Evolutionary conservation across 2,888 invertebrate species (phyloP).

Genomic region (Seira ritae): DNA sequence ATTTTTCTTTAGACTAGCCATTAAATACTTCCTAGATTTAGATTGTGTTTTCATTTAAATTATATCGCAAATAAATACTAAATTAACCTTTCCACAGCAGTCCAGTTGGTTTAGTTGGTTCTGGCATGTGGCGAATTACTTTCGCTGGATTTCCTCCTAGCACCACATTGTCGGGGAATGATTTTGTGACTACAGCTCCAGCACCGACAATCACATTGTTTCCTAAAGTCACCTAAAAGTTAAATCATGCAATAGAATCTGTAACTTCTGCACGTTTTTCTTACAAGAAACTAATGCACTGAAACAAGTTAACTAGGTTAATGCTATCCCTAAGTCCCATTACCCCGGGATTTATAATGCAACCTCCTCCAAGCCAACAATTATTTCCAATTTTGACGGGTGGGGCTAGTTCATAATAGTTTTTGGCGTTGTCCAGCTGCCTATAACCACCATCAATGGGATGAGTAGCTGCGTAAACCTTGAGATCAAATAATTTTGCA

Average conservation of each 20-base stretch:
- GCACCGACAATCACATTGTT: conserved; percentile 69
- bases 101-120: conserved; percentile 21
- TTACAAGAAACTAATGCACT: too few species aligned
- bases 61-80: too few species aligned
- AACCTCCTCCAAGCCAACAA: conserved; percentile 69
- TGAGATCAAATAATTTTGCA: too few species aligned
- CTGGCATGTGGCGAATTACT: conserved; percentile 65
- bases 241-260: neutral
- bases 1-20: too few species aligned
- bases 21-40: too few species aligned
- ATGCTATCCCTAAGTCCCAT: too few species aligned
- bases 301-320: too few species aligned
- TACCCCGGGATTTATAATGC: conserved; percentile 69
- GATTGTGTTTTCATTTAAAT: too few species aligned
- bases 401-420: conserved; percentile 61
- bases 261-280: too few species aligned
- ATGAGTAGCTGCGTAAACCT: conserved; percentile 66
- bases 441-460: conserved; percentile 61
- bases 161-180: conserved; percentile 63
- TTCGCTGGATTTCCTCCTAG: conserved; percentile 70
- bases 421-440: conserved; percentile 20
- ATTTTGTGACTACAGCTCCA: conserved; percentile 66
- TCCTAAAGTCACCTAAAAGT: conserved; percentile 45
- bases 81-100: conserved; percentile 42
- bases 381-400: conserved; percentile 64